A percentile compares a stretch with the other conserved stretches of the same genome.
phyloP scores from a whole-genome alignment of 2,797 vertebrate genomes.

The Garrulus glandarius region DNA sequence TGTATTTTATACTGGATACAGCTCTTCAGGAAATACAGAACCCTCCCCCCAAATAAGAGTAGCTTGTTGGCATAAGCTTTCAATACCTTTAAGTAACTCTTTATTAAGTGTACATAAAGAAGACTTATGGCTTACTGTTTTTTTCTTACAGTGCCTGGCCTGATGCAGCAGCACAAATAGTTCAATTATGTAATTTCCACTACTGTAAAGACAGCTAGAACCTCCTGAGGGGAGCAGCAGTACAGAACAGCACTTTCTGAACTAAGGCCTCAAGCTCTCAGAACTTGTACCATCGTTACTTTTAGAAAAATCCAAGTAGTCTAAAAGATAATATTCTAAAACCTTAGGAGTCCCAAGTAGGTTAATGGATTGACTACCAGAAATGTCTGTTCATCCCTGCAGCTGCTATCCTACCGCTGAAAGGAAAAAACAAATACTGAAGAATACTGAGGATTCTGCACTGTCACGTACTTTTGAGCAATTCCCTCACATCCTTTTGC shows the following conservation, averaged over 20 bases:
- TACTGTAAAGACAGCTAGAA: background rate
- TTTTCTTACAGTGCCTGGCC: background rate
- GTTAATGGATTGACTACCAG: background rate
- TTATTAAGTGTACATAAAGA: background rate
- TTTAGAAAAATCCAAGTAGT: background rate
- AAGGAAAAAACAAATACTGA: background rate
- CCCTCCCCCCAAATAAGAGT: background rate
- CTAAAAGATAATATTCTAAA: background rate
- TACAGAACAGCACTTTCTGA: background rate
- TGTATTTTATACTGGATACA: background rate
- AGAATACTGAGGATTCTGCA: background rate
- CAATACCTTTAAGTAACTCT: slow-evolving; percentile 5
- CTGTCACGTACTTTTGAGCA: background rate
- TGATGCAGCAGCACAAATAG: background rate
- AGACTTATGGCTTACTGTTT: background rate
- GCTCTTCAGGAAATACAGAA: background rate
- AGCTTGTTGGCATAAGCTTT: background rate
- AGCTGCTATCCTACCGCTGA: background rate
- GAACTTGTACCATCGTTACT: background rate
- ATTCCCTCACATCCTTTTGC: background rate
- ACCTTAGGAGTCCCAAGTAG: background rate
- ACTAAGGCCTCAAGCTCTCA: background rate
- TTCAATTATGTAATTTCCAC: background rate
- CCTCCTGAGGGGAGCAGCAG: background rate
- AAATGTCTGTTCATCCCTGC: background rate